Percentiles rank a stretch among this genome's conserved stretches.
phyloP scores from a whole-genome alignment of 2,113 vertebrate species.

The Trematomus loennbergii region DNA sequence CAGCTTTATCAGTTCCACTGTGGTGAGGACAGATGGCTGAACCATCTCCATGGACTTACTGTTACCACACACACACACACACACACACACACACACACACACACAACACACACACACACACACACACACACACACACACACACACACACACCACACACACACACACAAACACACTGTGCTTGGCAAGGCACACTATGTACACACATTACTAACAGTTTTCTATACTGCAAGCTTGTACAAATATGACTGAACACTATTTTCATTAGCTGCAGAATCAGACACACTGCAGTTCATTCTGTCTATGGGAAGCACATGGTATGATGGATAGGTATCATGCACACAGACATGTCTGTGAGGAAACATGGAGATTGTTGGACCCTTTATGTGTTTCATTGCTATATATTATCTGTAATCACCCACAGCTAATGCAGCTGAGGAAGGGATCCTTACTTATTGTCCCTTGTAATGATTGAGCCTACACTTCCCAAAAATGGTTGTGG shows the following conservation, averaged over 20 bases:
- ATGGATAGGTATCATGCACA: background rate
- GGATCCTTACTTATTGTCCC: background rate
- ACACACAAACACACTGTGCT: constrained; percentile 17
- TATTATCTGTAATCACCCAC: background rate
- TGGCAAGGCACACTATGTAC: constrained; percentile 1
- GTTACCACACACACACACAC: constrained; percentile 24
- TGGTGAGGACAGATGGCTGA: constrained; percentile 73
- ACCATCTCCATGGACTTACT: constrained; percentile 21
- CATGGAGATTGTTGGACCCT: background rate
- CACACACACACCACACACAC: constrained; percentile 8
- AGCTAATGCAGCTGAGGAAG: background rate
- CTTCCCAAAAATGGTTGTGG: background rate
- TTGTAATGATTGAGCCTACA: background rate
- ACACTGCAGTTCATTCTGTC: background rate
- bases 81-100: constrained; percentile 30
- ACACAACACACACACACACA: constrained; percentile 21
- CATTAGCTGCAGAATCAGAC: background rate
- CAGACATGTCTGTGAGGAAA: background rate
- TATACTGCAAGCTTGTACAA: constrained; percentile 13
- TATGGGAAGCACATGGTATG: background rate
- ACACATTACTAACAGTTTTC: background rate
- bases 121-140: constrained; percentile 22
- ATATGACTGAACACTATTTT: background rate
- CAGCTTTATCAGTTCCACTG: constrained; percentile 68
- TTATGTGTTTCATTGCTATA: background rate